These are phyloP conservation scores for Syngnathus floridae DNA, from an alignment of 2,113 vertebrate species.

Conservation along the genomic window DNA sequence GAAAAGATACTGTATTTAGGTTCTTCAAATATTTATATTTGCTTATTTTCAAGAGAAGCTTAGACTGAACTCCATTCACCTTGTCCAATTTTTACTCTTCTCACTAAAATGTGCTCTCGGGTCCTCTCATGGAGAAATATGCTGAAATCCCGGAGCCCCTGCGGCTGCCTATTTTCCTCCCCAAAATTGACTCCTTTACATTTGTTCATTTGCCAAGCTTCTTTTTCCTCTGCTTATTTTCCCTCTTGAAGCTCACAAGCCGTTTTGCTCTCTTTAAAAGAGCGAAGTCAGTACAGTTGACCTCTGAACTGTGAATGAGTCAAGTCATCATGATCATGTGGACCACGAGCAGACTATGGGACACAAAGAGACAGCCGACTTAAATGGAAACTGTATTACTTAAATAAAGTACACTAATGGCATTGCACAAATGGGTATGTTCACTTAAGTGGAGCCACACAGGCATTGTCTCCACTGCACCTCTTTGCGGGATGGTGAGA, in stretches of 20 bases:
- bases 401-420: slow-evolving; percentile 3
- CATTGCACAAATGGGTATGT: neutral
- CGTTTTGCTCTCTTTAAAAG: slow-evolving; percentile 30
- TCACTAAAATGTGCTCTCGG: neutral
- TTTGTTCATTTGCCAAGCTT: slow-evolving; percentile 26
- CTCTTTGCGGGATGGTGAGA: slow-evolving; percentile 11
- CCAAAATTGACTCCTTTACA: slow-evolving; percentile 21
- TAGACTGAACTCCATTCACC: neutral
- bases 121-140: neutral
- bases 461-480: neutral
- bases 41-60: neutral
- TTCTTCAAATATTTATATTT: no score
- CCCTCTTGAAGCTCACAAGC: neutral
- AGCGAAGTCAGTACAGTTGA: slow-evolving; percentile 13
- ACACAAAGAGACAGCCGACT: slow-evolving; percentile 3
- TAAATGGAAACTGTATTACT: neutral
- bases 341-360: slow-evolving; percentile 16
- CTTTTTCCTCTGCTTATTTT: slow-evolving; percentile 1
- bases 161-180: slow-evolving; percentile 1
- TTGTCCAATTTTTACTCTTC: neutral
- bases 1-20: no score
- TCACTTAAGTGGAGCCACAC: neutral
- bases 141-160: neutral
- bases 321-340: slow-evolving; percentile 30
- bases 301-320: slow-evolving; percentile 40